These are phyloP conservation scores for Pseudomugil tenellus DNA, from an alignment of 2,797 vertebrate species.

Conservation along the genomic window DNA sequence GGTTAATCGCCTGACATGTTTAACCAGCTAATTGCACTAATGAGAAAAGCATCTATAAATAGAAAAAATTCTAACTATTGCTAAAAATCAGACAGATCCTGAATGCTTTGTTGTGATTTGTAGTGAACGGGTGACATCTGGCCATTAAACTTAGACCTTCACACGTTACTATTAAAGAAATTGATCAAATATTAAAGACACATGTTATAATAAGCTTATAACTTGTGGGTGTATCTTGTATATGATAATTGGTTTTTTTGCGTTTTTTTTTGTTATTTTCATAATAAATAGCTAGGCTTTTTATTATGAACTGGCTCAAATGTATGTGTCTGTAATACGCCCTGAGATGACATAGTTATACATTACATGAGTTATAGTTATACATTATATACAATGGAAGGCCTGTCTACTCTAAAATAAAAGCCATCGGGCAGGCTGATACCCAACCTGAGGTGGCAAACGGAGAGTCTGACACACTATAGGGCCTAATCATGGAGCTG, in stretches of 20 bases:
- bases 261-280: too few relatives aligned
- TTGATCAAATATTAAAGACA: conserved; percentile 1
- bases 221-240: not conserved
- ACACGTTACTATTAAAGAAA: not conserved
- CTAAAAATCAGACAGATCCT: not conserved
- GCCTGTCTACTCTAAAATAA: conserved; percentile 36
- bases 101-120: not conserved
- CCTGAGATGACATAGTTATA: too few relatives aligned
- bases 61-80: not conserved
- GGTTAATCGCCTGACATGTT: conserved; percentile 17
- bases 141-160: not conserved
- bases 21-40: not conserved
- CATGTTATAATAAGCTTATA: not conserved
- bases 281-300: too few relatives aligned
- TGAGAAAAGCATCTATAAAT: not conserved
- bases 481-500: conserved; percentile 69
- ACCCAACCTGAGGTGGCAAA: conserved; percentile 78
- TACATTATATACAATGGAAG: conserved; percentile 10
- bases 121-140: not conserved
- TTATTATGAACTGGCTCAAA: too few relatives aligned
- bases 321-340: too few relatives aligned
- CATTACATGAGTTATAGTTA: too few relatives aligned
- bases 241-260: not conserved
- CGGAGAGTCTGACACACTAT: conserved; percentile 70
- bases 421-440: conserved; percentile 40